Evolutionary conservation across 2,797 vertebrate species (phyloP), one percentile per base, ranked within the genome.

Genomic region (Cetoscarus ocellatus): DNA sequence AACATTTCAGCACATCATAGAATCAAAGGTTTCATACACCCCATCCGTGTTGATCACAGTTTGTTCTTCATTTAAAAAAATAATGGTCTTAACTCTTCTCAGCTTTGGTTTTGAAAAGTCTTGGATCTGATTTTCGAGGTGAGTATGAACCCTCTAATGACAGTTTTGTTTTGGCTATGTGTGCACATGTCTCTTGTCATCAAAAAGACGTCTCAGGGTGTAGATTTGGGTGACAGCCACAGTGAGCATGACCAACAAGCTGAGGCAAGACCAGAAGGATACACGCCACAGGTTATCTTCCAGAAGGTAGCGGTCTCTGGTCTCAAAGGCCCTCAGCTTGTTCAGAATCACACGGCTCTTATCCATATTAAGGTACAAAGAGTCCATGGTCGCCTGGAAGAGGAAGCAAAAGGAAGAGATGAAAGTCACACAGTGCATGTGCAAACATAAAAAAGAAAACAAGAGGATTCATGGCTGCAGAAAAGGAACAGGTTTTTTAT

Each of bases 201-300:
- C 83, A 45, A 98, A 98, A 68, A 98, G 93, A 69, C 92, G 88
- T 63, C 92, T 93, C 53, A 98, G 87, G 0, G 93, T 94, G 90
- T 94, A 96, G 19, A 97, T 94, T 68, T 98, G 96, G 5, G 93
- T 71, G 44, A 91, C 74, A 0, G 94, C 94, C 10, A 97, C 96
- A 0, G 90, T n/a, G 18, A 97, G 61, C 90, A 98, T 91, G 77
- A 95, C 92, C 0, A 91, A 87, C 62, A 97, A 62, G 19, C 91
- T 96, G 35, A 95, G 40, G 0, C 94, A 94, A 0, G 96, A 98
- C 97, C 96, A 97, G 90, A 97, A 96, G 86, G 94, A 96, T 47
- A 98, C 96, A 1, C 95, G 83, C 84, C 94, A 95, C 70, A 96
- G 83, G 86, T 97, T 98, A 83, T 94, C 94, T 63, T 97, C 97